Evolutionary conservation across 2,113 vertebrate genomes (phyloP), one percentile per base, ranked within the genome.

Genomic region (Nettapus auritus): DNA sequence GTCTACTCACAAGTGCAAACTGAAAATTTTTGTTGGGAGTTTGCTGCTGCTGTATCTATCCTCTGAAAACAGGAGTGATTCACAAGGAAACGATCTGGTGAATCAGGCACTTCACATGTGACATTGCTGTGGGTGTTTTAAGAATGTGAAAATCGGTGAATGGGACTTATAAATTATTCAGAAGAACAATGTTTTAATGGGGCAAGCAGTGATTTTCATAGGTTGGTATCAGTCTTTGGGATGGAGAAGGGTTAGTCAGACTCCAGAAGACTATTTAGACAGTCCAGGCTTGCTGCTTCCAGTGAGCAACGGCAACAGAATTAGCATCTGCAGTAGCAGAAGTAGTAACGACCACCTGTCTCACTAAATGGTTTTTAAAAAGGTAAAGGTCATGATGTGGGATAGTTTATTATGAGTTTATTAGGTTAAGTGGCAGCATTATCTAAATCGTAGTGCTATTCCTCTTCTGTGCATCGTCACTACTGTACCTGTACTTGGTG

Each of bases 51-150:
- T 60, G 34, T 20, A 31, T 22, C 46, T 20, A 31, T 22, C 46
- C 60, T 33, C 9, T 0, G 0, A 23, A 59, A 34, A 15, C 0
- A 0, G 3, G 13, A 57, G 70, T 20, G 82, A 82, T 18, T 75
- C 26, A 22, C 0, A 1, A 56, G 34, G 3, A 6, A 74, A 3
- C 12, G 28, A 55, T 31, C 28, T 8, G 1, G 5, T 33, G 75
- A 44, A 28, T 74, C 50, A 31, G 67, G 31, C 16, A 4, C 25
- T 56, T 42, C 2, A 20, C 36, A 0, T 6, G 15, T 0, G 1
- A 3, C 1, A 1, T 25, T 1, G 19, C 55, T 62, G 67, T 7
- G n/a, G 75, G 79, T 57, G 75, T 42, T 80, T 17, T 7, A 7
- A n/a, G 52, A 28, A 48, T 10, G 36, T 76, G 88, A 71, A 57